Percentiles rank a stretch among this genome's conserved stretches.
Conservation (phyloP, 2,113 vertebrate species). For the Tragelaphus strepsiceros region DNA sequence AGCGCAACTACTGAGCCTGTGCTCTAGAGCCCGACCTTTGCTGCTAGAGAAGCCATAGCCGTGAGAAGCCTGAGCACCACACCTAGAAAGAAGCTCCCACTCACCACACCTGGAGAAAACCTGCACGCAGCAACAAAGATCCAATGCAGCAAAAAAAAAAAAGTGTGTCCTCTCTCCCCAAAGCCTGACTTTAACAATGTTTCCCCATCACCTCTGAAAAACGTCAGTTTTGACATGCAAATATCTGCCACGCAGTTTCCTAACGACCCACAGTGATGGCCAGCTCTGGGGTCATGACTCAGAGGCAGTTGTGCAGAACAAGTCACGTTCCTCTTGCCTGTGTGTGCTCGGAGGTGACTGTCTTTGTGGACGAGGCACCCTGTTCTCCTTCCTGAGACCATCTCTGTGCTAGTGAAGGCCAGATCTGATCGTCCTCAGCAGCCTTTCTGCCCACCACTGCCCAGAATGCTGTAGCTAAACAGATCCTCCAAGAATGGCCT, state of each 20-base stretch:
- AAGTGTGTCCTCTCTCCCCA: background rate
- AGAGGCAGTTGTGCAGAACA: too few species aligned
- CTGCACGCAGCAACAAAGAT: background rate
- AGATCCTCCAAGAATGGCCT: background rate
- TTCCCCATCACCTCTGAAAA: background rate
- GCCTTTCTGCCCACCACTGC: background rate
- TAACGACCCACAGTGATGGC: background rate
- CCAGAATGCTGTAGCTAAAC: background rate
- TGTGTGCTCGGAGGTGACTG: background rate
- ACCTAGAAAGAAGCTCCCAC: background rate
- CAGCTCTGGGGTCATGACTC: background rate
- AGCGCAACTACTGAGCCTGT: rapidly evolving
- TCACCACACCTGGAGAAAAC: background rate
- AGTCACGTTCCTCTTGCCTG: background rate
- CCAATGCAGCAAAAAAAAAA: background rate
- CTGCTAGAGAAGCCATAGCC: background rate
- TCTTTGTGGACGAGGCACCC: background rate
- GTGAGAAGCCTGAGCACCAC: background rate
- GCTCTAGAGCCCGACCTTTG: background rate
- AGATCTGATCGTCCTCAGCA: too few species aligned
- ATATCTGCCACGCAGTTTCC: background rate
- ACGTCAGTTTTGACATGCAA: background rate
- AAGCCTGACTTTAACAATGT: background rate
- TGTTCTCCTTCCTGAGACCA: background rate
- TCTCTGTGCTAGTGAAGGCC: background rate